Percentiles rank a stretch among this genome's conserved stretches.
Evolutionary conservation across 2,797 vertebrate genomes (phyloP).

Genomic region (Protosalanx chinensis): DNA sequence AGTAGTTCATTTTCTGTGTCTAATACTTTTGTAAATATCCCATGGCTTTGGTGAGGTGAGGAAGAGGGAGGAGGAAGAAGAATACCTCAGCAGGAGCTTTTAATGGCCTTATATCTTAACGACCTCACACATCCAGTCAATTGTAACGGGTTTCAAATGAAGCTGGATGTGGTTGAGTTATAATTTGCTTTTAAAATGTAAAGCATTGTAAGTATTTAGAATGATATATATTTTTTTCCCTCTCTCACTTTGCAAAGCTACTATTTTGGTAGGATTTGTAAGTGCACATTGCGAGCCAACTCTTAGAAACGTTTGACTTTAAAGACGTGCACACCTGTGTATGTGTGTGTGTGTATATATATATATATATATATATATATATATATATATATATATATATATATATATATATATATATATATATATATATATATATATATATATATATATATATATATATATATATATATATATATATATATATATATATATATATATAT

Average conservation of each 20-base stretch:
- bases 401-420: too few relatives aligned
- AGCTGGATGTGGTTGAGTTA: conserved; percentile 61
- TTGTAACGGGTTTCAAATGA: conserved; percentile 63
- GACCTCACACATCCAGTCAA: conserved; percentile 74
- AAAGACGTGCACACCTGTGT: conserved; percentile 50
- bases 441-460: conserved; percentile 65
- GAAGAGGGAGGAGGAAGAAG: conserved; percentile 68
- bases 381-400: too few relatives aligned
- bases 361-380: conserved; percentile 54
- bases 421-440: too few relatives aligned
- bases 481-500: too few relatives aligned
- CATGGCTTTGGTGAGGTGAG: conserved; percentile 51
- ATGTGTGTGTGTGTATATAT: conserved; percentile 33
- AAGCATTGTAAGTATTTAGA: conserved; percentile 55
- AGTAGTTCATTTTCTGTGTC: conserved; percentile 54
- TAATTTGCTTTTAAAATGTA: conserved; percentile 65
- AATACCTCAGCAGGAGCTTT: conserved; percentile 90
- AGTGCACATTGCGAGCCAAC: conserved; percentile 64
- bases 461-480: too few relatives aligned
- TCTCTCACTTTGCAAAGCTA: conserved; percentile 70
- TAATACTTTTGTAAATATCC: conserved; percentile 69
- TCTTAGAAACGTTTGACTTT: conserved; percentile 55
- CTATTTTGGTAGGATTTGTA: conserved; percentile 73
- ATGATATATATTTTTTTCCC: conserved; percentile 69
- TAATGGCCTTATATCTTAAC: conserved; percentile 81